phyloP scores from a whole-genome alignment of 1,140 invertebrate genomes.

The Heterodera schachtii region DNA sequence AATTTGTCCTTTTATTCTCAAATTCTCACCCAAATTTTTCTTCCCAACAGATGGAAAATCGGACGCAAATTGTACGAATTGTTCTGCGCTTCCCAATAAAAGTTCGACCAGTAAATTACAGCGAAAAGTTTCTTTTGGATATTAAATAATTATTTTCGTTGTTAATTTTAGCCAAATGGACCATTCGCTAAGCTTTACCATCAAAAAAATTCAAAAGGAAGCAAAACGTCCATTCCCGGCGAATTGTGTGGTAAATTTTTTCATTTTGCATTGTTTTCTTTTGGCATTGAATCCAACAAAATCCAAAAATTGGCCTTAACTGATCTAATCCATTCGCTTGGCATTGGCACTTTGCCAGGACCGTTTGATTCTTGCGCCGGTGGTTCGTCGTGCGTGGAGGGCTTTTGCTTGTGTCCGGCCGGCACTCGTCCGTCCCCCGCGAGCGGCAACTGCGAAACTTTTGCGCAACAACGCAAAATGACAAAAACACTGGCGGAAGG shows the following conservation, averaged over 20 bases:
- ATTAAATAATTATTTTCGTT: too few relatives aligned
- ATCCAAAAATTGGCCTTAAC: too few relatives aligned
- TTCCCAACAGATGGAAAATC: neutral
- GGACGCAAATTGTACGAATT: neutral
- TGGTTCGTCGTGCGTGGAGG: constrained; percentile 58
- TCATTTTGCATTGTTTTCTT: neutral
- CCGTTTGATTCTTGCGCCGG: constrained; percentile 59
- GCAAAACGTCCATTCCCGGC: constrained; percentile 17
- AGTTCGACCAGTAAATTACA: neutral
- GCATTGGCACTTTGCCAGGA: constrained; percentile 29
- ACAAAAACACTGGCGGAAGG: neutral
- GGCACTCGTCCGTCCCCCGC: constrained; percentile 48
- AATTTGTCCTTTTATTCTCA: neutral
- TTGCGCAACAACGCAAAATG: constrained; percentile 29
- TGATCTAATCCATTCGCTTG: too few relatives aligned
- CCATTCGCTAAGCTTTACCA: neutral
- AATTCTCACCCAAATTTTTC: too few relatives aligned
- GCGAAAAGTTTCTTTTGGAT: neutral
- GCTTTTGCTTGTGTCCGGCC: constrained; percentile 60
- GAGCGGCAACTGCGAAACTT: constrained; percentile 41
- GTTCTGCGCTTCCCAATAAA: neutral
- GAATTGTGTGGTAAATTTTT: constrained; percentile 35
- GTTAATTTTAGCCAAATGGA: neutral
- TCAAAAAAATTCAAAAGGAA: neutral
- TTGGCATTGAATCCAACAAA: too few relatives aligned